These are phyloP conservation scores for Phataginus tetradactyla DNA, from an alignment of 2,797 vertebrate genomes.

Conservation along the genomic window DNA sequence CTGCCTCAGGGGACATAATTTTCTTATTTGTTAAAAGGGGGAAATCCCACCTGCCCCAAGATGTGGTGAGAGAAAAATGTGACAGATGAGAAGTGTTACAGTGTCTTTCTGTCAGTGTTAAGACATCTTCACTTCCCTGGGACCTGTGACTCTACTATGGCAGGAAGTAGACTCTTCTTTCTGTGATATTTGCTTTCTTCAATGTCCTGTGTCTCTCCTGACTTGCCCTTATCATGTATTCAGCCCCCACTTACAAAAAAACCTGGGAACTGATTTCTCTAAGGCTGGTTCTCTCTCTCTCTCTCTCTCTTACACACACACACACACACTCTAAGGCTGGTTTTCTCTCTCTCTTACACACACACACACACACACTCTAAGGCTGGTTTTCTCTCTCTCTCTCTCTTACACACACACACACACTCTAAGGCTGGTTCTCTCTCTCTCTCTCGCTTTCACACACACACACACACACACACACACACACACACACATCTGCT, in stretches of 20 bases:
- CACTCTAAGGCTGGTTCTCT: no score
- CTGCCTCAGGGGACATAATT: background rate
- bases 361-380: no score
- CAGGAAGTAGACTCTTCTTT: background rate
- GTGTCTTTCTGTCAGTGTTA: background rate
- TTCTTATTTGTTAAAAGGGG: conserved; percentile 10
- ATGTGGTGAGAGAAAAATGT: background rate
- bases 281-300: background rate
- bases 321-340: no score
- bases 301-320: background rate
- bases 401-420: background rate
- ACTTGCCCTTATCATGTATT: background rate
- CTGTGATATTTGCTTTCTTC: background rate
- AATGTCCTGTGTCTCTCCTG: background rate
- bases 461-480: no score
- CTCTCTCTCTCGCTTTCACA: background rate
- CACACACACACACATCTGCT: background rate
- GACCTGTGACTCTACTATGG: background rate
- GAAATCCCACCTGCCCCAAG: background rate
- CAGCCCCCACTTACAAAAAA: background rate
- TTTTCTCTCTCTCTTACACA: background rate
- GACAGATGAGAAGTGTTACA: background rate
- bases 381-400: background rate
- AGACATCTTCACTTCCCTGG: background rate
- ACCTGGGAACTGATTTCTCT: background rate